A percentile compares a stretch with the other conserved stretches of the same genome.
Evolutionary conservation across 2,888 invertebrate genomes (phyloP).

Genomic region (Clistopyga incitator): DNA sequence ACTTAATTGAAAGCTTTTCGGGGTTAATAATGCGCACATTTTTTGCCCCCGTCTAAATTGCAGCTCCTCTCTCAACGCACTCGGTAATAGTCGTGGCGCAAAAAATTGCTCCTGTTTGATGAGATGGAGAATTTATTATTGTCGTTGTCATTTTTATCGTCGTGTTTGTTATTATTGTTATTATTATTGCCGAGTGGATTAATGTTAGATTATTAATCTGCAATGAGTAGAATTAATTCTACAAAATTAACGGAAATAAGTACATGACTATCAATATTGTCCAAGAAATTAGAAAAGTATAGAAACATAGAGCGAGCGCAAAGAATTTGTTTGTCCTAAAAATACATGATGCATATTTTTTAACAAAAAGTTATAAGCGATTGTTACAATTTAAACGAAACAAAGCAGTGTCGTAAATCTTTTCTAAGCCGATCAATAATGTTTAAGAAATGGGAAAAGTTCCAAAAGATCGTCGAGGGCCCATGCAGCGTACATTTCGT

Average conservation of each 20-base stretch:
- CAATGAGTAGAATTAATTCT: no score
- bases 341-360: no score
- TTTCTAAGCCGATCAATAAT: not conserved
- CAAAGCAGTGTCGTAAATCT: no score
- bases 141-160: not conserved
- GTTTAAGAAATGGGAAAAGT: constrained; percentile 8
- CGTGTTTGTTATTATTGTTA: not conserved
- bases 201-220: no score
- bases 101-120: not conserved
- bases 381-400: no score
- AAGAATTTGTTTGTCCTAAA: no score
- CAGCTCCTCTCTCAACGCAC: not conserved
- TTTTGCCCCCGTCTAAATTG: not conserved
- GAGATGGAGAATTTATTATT: not conserved
- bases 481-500: not conserved
- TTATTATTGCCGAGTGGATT: not conserved
- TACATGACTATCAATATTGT: no score
- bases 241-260: no score
- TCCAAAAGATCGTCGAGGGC: not conserved
- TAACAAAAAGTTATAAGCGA: no score
- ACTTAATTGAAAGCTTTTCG: constrained; percentile 24
- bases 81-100: not conserved
- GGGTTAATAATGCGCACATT: constrained; percentile 1
- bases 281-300: no score
- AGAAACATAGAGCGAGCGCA: no score